A percentile compares a stretch with the other conserved stretches of the same genome.
These are phyloP conservation scores for Microplitis demolitor DNA, from an alignment of 1,140 invertebrate genomes.

Conservation along the genomic window DNA sequence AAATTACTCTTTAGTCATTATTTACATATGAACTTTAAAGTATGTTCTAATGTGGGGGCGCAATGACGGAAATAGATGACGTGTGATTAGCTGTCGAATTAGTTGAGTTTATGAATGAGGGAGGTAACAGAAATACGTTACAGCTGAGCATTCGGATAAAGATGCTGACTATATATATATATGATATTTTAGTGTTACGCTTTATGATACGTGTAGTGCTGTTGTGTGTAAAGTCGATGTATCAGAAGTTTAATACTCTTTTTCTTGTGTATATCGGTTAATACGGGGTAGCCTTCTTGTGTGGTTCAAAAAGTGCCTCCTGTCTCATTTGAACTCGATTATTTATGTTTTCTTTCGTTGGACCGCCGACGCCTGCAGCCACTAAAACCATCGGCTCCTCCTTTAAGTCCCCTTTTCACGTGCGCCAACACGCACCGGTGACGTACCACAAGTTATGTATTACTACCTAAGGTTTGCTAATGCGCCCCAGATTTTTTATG, in stretches of 20 bases:
- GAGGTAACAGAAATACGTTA: conserved; percentile 7
- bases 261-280: neutral
- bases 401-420: conserved; percentile 35
- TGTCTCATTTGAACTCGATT: conserved; percentile 64
- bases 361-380: conserved; percentile 55
- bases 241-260: neutral
- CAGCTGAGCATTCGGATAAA: neutral
- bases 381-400: conserved; percentile 56
- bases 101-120: conserved; percentile 15
- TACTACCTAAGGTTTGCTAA: too few relatives aligned
- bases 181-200: too few relatives aligned
- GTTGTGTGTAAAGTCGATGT: neutral
- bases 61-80: neutral
- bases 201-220: too few relatives aligned
- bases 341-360: conserved; percentile 63
- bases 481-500: neutral
- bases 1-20: neutral
- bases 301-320: conserved; percentile 47
- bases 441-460: neutral
- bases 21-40: too few relatives aligned
- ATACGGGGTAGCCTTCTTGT: conserved; percentile 40
- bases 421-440: conserved; percentile 26
- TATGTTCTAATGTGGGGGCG: neutral
- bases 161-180: too few relatives aligned
- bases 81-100: conserved; percentile 15